Base-by-base conservation (phyloP, 2,888 invertebrate species). In the Hecatera dysodea region DNA sequence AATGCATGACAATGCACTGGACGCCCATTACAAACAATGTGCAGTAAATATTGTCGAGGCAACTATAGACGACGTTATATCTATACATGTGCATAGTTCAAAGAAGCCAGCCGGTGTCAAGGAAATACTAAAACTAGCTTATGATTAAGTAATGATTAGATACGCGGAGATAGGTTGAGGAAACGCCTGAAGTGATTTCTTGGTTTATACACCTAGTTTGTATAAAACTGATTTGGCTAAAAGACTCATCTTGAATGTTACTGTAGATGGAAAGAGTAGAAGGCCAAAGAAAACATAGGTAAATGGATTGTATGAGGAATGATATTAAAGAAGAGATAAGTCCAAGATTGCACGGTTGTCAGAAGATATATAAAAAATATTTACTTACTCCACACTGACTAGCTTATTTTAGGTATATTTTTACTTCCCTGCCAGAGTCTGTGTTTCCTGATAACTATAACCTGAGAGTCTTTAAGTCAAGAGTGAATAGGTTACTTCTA, bases 81-180 rank as follows among this genome's bases (percentile, higher is more conserved):
- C 44, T 67, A 76, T 65, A 60, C 61, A 55, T 73, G 50, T 61
- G 62, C 67, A 72, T 56, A 72, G 81, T 78, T 81, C 83, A 85
- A 76, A 85, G 73, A 70, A 78, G 74, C 65, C 64, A 78, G 71
- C 72, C 75, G 75, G 78, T 85, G 85, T 85, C 83, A 83, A 85
- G 85, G 81, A 78, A 83, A 83, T 78, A 68, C 53, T 83, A 67
- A 74, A 80, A 75, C 63, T 57, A 70, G 53, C 62, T 62, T 73
- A 61, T 72, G 68, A 67, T 80, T 65, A 62, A 79, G 72, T 64
- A 64, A 69, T 80, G 29, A 75, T n/a, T 53, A 42, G 24, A 24
- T 50, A 19, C 44, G 11, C 46, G 19, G 61, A 19, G 46, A 57
- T 39, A 64, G 17, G 33, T 48, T n/a, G 52, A 69, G 42, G 57